Conservation (phyloP, 2,888 invertebrate species). For the Chirona hameri region DNA sequence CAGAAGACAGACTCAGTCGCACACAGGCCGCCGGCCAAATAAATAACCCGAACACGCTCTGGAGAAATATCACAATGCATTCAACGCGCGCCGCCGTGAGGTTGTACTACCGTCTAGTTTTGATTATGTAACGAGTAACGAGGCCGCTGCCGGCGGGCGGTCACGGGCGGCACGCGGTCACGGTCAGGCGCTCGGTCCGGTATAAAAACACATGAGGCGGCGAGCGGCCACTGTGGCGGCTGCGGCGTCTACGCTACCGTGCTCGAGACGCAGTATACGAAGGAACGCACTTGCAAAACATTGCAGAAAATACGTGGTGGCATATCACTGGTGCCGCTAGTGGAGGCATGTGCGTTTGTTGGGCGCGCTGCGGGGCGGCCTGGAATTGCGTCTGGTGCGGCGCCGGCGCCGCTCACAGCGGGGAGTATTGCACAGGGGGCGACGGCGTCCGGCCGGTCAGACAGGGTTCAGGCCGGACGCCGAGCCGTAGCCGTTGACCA, state of each 20-base stretch:
- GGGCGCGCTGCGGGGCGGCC: not conserved
- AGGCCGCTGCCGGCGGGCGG: not conserved
- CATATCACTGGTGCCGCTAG: conserved; percentile 10
- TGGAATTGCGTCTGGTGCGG: not conserved
- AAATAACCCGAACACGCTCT: not conserved
- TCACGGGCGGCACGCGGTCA: not conserved
- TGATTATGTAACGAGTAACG: not conserved
- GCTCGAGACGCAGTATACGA: not conserved
- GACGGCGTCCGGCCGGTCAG: not conserved
- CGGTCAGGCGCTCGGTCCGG: not conserved
- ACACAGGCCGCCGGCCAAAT: not conserved
- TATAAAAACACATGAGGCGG: not conserved
- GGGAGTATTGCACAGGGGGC: not conserved
- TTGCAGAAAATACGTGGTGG: conserved; percentile 11
- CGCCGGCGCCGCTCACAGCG: not conserved
- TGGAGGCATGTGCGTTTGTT: not conserved
- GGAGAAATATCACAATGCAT: conserved; percentile 23
- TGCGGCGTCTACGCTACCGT: not conserved
- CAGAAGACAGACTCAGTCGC: not conserved
- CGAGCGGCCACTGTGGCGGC: not conserved
- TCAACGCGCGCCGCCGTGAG: not conserved
- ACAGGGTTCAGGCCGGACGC: not conserved
- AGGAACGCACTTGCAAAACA: not conserved
- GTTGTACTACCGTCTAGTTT: conserved; percentile 23
- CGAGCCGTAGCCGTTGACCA: not conserved